phyloP scores from a whole-genome alignment of 2,113 vertebrate species.

The Fulmarus glacialis region DNA sequence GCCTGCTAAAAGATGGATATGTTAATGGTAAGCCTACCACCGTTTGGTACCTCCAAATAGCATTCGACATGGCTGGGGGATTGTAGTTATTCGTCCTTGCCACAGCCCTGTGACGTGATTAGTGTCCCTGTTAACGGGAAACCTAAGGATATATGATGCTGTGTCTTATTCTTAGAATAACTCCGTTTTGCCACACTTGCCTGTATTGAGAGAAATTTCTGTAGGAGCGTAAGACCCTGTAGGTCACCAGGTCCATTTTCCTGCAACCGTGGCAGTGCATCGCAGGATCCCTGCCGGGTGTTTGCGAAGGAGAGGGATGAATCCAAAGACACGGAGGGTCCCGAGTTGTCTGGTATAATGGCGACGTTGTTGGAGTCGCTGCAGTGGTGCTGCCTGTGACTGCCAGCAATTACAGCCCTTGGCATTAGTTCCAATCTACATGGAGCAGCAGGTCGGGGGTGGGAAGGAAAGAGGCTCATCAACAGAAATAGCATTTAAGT shows the following conservation, averaged over 20 bases:
- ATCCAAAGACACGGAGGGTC: neutral
- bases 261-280: fast-evolving
- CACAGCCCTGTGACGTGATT: neutral
- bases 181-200: neutral
- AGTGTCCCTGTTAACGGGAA: neutral
- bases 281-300: fast-evolving
- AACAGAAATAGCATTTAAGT: neutral
- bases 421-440: neutral
- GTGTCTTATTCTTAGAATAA: neutral
- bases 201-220: neutral
- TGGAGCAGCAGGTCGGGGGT: neutral
- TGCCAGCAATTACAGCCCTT: neutral
- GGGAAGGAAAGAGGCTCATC: neutral
- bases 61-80: fast-evolving
- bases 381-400: neutral
- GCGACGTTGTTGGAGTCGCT: neutral
- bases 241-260: neutral
- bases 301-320: neutral
- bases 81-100: neutral
- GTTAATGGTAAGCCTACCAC: neutral
- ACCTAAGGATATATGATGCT: neutral
- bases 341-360: too few species aligned
- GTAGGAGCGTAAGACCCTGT: neutral
- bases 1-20: neutral
- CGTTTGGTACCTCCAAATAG: neutral